A percentile compares a stretch with the other conserved stretches of the same genome.
Evolutionary conservation across 2,113 vertebrate species (phyloP).

Genomic region (Columba janthina): DNA sequence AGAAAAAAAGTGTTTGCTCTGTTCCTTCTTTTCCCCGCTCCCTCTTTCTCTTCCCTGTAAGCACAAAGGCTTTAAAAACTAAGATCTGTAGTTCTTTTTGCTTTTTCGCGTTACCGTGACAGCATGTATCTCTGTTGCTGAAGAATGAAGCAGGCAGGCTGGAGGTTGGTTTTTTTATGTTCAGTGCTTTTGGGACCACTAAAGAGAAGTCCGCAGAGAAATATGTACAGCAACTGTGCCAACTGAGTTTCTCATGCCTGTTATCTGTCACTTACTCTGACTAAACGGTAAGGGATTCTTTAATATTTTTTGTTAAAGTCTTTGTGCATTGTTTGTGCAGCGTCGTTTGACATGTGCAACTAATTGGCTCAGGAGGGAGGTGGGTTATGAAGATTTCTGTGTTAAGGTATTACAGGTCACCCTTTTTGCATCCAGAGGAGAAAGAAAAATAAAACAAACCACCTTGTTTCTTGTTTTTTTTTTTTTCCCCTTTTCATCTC

Average conservation of each 20-base stretch:
- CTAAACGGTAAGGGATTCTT: constrained; percentile 76
- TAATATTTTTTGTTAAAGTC: constrained; percentile 46
- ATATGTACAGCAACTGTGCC: constrained; percentile 54
- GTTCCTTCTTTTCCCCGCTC: constrained; percentile 8
- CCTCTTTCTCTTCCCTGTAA: constrained; percentile 51
- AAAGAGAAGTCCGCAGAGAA: constrained; percentile 69
- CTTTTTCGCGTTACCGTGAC: constrained; percentile 75
- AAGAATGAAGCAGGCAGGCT: constrained; percentile 72
- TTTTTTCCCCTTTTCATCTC: background rate
- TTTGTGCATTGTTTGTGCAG: constrained; percentile 62
- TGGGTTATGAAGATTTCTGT: constrained; percentile 38
- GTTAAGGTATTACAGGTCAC: constrained; percentile 29
- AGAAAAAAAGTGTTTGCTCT: constrained; percentile 59
- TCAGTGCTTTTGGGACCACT: constrained; percentile 65
- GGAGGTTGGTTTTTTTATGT: constrained; percentile 54
- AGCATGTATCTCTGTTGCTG: constrained; percentile 71
- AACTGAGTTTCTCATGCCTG: constrained; percentile 68
- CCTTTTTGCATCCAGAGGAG: background rate
- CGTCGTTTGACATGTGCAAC: constrained; percentile 55
- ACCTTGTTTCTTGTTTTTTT: background rate
- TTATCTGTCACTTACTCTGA: constrained; percentile 68
- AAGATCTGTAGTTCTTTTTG: constrained; percentile 66
- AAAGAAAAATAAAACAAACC: background rate
- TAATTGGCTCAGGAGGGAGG: constrained; percentile 56
- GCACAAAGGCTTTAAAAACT: constrained; percentile 75